Percentiles rank a stretch among this genome's conserved stretches.
Evolutionary conservation across 2,797 vertebrate species (phyloP).

Genomic region (Periophthalmus magnuspinnatus): DNA sequence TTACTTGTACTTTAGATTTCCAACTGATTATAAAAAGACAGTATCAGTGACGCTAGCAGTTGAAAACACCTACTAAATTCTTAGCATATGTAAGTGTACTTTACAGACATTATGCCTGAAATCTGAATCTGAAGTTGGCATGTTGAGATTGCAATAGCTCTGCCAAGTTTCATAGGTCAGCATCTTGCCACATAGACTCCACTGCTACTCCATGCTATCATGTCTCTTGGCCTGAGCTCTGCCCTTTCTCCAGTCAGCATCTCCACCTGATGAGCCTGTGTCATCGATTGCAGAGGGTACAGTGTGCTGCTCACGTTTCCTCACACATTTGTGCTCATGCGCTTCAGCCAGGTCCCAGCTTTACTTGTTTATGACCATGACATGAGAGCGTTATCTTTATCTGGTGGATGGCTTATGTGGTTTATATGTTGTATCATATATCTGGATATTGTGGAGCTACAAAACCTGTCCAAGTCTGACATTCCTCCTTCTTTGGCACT

Average conservation of each 20-base stretch:
- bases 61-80: not conserved
- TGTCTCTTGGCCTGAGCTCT: not conserved
- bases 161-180: constrained; percentile 21
- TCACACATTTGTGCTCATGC: not conserved
- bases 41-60: not conserved
- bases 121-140: constrained; percentile 18
- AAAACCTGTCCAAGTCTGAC: not conserved
- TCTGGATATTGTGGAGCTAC: not conserved
- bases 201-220: not conserved
- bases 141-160: constrained; percentile 15
- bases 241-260: not conserved
- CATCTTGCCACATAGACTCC: constrained; percentile 4
- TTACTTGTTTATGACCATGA: constrained; percentile 10
- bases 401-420: not conserved
- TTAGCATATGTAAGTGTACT: constrained; percentile 5
- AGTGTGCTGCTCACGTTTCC: not conserved
- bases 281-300: not conserved
- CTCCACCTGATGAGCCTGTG: not conserved
- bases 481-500: not conserved
- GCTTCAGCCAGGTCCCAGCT: not conserved
- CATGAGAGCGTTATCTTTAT: not conserved
- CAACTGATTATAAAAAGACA: not conserved
- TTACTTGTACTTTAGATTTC: not conserved
- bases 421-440: not conserved
- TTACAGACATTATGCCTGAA: constrained; percentile 2